Evolutionary conservation across 2,797 vertebrate species (phyloP), one percentile per base, ranked within the genome.

Genomic region (Choloepus didactylus): DNA sequence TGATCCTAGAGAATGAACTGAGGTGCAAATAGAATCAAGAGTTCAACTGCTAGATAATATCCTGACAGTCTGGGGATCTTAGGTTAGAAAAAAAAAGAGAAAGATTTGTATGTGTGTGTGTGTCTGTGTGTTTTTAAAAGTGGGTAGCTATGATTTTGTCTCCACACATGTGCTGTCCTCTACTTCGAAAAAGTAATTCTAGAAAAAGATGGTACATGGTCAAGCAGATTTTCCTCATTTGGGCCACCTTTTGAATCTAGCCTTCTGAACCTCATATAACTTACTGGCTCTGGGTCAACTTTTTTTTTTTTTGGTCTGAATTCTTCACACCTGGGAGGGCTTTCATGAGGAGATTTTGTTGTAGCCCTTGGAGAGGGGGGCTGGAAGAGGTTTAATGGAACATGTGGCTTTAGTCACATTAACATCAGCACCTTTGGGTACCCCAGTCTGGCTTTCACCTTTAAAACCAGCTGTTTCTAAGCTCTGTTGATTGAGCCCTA

Each of bases 301-400:
- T 35, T 35, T 35, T 35, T 94, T 64, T 66, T 93, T 94, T 91
- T 93, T 76, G 49, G 82, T 95, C 86, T 25, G 38, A 87, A 66
- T 70, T 82, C n/a, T 92, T 91, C 72, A 95, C 41, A 94, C 94
- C 81, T 93, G 84, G 80, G 72, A 89, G 46, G 29, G n/a, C 46
- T 91, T 83, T 89, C 44, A 19, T 38, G 66, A 91, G 62, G 85
- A 83, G 46, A 41, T 66, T 75, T 94, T 88, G 44, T 59, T 72
- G 9, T 79, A 93, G n/a, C 41, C 70, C 67, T 79, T 16, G 7
- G 75, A 67, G 77, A 94, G 60, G 51, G 9, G 95, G 76, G 23
- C 49, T 87, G 87, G 72, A 89, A 79, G 75, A 79, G n/a, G 49
- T 94, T 93, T 95, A 89, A 95, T 77, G 72, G 80, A 76, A 96